Evolutionary conservation across 2,113 vertebrate genomes (phyloP).

Genomic region (Nesoenas mayeri): DNA sequence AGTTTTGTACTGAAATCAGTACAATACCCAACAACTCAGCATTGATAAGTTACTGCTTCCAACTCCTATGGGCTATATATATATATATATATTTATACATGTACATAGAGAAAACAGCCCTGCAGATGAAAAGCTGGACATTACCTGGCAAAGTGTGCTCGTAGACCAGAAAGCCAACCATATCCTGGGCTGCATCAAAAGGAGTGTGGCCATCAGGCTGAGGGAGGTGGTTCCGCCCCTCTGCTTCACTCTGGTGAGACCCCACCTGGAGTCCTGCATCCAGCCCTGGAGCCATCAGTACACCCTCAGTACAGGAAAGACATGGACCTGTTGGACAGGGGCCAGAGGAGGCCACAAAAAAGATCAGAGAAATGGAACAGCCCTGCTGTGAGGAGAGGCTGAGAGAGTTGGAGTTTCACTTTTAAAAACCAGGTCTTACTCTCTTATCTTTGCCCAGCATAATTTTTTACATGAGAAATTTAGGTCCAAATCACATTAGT

Average conservation of each 20-base stretch:
- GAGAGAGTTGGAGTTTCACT: neutral
- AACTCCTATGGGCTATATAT: neutral
- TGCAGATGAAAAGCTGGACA: no score
- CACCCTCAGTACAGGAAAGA: accelerated
- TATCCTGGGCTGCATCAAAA: neutral
- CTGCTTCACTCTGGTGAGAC: neutral
- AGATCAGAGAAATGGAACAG: neutral
- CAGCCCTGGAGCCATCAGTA: neutral
- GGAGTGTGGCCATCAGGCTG: accelerated
- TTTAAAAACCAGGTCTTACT: neutral
- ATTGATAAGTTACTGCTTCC: neutral
- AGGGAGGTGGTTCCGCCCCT: neutral
- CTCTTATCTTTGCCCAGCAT: neutral
- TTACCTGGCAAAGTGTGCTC: accelerated
- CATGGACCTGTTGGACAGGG: accelerated
- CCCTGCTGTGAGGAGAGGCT: neutral
- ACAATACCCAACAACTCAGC: neutral
- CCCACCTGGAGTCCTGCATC: accelerated
- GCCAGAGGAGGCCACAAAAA: neutral
- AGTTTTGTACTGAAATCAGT: accelerated
- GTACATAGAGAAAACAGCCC: neutral
- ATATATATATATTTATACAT: no score
- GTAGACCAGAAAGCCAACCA: accelerated
- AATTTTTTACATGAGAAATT: neutral
- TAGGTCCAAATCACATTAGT: neutral